Evolutionary conservation across 1,140 invertebrate species (phyloP).

Genomic region (Brachionus angularis): DNA sequence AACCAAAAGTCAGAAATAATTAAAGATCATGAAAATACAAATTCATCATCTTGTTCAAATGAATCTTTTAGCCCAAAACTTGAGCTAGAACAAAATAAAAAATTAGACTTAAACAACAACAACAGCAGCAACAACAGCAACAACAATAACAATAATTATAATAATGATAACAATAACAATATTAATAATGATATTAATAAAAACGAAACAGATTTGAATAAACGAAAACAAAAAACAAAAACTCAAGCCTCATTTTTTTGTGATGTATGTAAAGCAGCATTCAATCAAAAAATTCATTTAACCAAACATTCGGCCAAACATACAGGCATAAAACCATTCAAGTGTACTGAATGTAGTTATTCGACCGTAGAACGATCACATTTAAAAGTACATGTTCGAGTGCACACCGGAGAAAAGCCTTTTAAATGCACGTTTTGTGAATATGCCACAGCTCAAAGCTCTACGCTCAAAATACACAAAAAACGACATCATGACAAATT

Average conservation of each 20-base stretch:
- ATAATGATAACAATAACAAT: background rate
- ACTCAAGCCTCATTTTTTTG: slow-evolving; percentile 46
- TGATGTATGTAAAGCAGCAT: slow-evolving; percentile 53
- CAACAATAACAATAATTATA: too few relatives aligned
- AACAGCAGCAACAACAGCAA: too few relatives aligned
- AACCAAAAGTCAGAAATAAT: too few relatives aligned
- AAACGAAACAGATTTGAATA: background rate
- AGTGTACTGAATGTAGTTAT: slow-evolving; percentile 88
- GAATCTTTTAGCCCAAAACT: too few relatives aligned
- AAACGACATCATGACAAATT: slow-evolving; percentile 42
- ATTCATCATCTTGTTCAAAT: too few relatives aligned
- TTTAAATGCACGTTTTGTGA: slow-evolving; percentile 57
- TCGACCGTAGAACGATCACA: slow-evolving; percentile 88
- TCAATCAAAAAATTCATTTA: slow-evolving; percentile 58
- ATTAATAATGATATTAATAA: background rate
- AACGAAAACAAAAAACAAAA: background rate
- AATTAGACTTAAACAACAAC: too few relatives aligned
- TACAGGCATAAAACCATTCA: slow-evolving; percentile 90
- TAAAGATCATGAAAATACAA: too few relatives aligned
- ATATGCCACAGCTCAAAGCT: slow-evolving; percentile 58
- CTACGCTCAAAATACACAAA: slow-evolving; percentile 50
- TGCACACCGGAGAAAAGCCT: slow-evolving; percentile 70
- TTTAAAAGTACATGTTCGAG: slow-evolving; percentile 82
- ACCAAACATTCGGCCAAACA: slow-evolving; percentile 63
- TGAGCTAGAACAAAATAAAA: too few relatives aligned